phyloP scores from a whole-genome alignment of 1,140 invertebrate genomes.

The Pogonus chalceus region DNA sequence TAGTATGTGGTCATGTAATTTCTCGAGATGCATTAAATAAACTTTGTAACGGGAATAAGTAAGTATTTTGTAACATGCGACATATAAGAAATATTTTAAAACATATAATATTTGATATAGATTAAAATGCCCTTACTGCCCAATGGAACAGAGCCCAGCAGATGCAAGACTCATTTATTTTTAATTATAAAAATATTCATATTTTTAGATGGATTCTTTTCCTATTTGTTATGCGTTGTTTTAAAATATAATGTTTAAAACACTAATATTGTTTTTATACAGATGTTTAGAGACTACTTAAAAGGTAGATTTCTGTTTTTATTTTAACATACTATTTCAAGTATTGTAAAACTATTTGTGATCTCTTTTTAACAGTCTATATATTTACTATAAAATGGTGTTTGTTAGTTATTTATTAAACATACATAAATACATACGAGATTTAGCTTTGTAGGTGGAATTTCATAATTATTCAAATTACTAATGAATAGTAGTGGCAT shows the following conservation, averaged over 20 bases:
- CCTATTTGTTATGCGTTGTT: conserved; percentile 12
- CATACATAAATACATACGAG: neutral
- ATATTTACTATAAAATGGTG: conserved; percentile 6
- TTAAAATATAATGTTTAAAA: neutral
- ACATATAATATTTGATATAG: conserved; percentile 46
- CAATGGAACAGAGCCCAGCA: conserved; percentile 86
- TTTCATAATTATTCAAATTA: neutral
- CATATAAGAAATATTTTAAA: conserved; percentile 14
- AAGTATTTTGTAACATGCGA: conserved; percentile 27
- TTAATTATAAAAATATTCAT: conserved; percentile 39
- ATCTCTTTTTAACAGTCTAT: neutral
- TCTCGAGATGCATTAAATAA: conserved; percentile 94
- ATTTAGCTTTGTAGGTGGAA: neutral
- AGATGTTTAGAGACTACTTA: neutral
- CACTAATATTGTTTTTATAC: conserved; percentile 3
- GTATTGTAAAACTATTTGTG: conserved; percentile 3
- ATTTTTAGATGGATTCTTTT: conserved; percentile 3
- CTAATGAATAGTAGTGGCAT: too few species aligned
- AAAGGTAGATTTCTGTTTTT: neutral
- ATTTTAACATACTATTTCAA: neutral
- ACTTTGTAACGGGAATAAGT: conserved; percentile 88
- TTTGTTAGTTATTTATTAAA: neutral
- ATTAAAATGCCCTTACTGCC: conserved; percentile 97
- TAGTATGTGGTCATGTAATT: conserved; percentile 97
- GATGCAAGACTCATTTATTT: conserved; percentile 90